phyloP scores from a whole-genome alignment of 1,140 invertebrate genomes.

The Drosophila santomea region DNA sequence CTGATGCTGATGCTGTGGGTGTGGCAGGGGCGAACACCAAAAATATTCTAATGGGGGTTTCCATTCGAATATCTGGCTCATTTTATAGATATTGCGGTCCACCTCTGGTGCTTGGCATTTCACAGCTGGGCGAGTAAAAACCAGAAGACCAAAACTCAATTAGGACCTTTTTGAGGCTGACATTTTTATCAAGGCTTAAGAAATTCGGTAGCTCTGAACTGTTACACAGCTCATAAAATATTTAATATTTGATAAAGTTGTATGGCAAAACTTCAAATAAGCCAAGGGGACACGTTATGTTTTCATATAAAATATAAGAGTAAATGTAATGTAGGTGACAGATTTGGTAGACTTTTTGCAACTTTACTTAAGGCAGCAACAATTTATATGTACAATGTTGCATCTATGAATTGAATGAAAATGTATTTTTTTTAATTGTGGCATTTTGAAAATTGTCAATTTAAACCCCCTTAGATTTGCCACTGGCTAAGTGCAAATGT shows the following conservation, averaged over 20 bases:
- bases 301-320: no score
- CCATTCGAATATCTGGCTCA: conserved; percentile 2
- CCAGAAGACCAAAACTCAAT: neutral
- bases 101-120: conserved; percentile 7
- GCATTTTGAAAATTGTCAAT: neutral
- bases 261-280: no score
- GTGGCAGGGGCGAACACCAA: conserved; percentile 10
- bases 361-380: no score
- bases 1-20: neutral
- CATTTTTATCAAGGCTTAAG: neutral
- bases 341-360: no score
- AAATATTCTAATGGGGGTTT: conserved; percentile 17
- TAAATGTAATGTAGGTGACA: no score
- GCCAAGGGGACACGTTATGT: no score
- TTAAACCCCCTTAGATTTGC: conserved; percentile 40
- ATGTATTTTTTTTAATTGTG: neutral
- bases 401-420: no score
- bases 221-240: neutral
- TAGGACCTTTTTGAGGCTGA: neutral
- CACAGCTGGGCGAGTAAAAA: neutral
- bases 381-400: no score
- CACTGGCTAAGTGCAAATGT: conserved; percentile 51
- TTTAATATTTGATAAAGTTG: no score
- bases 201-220: neutral
- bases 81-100: conserved; percentile 17